Evolutionary conservation across 2,888 invertebrate genomes (phyloP).

Genomic region (Zeuzera pyrina): DNA sequence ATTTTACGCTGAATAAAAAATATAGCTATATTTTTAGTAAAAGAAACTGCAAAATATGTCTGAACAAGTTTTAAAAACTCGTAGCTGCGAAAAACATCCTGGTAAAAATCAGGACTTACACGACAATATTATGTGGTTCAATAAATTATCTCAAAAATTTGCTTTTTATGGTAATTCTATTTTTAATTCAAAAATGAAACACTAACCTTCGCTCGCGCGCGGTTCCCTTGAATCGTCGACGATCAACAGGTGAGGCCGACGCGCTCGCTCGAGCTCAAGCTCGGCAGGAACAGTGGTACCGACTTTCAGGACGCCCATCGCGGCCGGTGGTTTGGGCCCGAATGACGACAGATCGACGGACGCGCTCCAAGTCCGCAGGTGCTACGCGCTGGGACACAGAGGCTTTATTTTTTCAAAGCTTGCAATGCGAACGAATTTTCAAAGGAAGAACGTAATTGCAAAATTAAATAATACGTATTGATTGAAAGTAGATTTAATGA

Average conservation of each 20-base stretch:
- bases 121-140: too few relatives aligned
- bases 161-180: not conserved
- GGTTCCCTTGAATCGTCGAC: constrained; percentile 60
- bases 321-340: constrained; percentile 62
- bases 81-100: too few relatives aligned
- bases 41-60: too few relatives aligned
- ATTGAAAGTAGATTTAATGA: too few relatives aligned
- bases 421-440: too few relatives aligned
- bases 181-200: constrained; percentile 5
- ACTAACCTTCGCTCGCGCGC: constrained; percentile 54
- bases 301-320: constrained; percentile 59
- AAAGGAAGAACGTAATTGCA: too few relatives aligned
- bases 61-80: too few relatives aligned
- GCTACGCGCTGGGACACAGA: not conserved
- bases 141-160: not conserved
- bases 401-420: not conserved
- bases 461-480: too few relatives aligned
- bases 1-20: too few relatives aligned
- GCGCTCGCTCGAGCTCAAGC: constrained; percentile 43
- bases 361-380: not conserved
- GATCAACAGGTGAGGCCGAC: constrained; percentile 65
- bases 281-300: constrained; percentile 44
- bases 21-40: too few relatives aligned
- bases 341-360: constrained; percentile 41
- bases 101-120: too few relatives aligned